Conservation (phyloP, 1,140 invertebrate genomes). For the Melanaphis sacchari region DNA sequence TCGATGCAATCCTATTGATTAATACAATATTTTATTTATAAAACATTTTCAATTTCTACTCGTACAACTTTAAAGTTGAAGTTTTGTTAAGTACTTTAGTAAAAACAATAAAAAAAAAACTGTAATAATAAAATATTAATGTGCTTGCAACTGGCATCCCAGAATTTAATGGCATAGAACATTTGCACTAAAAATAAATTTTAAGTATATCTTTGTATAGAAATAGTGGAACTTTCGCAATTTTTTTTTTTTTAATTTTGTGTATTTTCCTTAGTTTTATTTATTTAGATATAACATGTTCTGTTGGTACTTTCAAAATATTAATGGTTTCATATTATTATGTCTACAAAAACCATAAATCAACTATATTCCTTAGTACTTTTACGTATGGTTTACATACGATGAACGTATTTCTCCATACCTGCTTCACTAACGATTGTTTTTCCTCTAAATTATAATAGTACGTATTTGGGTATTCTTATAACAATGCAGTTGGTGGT, state of each 20-base stretch:
- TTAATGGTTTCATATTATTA: not conserved
- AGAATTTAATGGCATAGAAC: not conserved
- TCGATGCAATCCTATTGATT: not conserved
- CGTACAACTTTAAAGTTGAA: not conserved
- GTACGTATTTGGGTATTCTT: not conserved
- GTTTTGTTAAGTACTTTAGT: not conserved
- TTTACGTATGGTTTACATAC: not conserved
- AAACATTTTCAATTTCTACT: not conserved
- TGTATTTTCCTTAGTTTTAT: not conserved
- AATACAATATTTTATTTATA: not conserved
- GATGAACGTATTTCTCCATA: not conserved
- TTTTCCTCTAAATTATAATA: not conserved
- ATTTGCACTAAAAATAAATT: not conserved
- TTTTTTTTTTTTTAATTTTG: not conserved
- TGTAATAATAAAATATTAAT: not conserved
- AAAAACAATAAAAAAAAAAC: not conserved
- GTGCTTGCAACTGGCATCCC: not conserved
- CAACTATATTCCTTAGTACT: not conserved
- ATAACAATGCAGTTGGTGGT: not conserved
- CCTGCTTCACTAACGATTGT: not conserved
- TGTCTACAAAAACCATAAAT: not conserved
- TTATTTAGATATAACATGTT: not conserved
- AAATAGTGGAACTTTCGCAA: not conserved
- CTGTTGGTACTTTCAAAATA: not conserved
- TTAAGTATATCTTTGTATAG: not conserved